Percentiles rank a stretch among this genome's conserved stretches.
Evolutionary conservation across 2,797 vertebrate species (phyloP).

Genomic region (Taeniopygia guttata): DNA sequence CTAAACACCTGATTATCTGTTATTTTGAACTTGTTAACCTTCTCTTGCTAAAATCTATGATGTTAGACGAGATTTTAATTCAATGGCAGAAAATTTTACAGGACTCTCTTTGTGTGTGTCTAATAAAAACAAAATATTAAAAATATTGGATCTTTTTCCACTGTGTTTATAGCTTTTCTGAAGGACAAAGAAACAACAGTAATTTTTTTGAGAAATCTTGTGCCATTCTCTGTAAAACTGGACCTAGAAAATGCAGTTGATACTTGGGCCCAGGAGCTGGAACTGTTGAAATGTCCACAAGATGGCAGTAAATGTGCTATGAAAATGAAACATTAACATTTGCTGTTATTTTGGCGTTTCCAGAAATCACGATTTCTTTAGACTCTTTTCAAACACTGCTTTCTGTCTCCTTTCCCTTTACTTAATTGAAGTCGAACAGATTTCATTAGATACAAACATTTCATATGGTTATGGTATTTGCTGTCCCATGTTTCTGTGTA

Average conservation of each 20-base stretch:
- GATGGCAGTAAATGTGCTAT: constrained; percentile 59
- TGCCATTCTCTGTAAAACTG: not conserved
- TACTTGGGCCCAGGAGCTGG: not conserved
- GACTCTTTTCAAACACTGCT: not conserved
- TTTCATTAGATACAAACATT: not conserved
- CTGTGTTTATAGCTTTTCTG: not conserved
- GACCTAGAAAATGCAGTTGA: not conserved
- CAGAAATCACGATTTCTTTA: not conserved
- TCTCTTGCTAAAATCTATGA: not conserved
- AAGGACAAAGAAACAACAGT: not conserved
- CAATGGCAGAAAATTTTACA: not conserved
- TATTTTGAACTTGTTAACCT: not conserved
- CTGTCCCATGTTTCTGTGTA: not conserved
- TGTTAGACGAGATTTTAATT: not conserved
- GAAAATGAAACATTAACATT: not conserved
- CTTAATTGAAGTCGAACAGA: not conserved
- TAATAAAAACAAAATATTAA: not conserved
- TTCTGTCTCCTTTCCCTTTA: not conserved
- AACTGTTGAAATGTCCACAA: constrained; percentile 31
- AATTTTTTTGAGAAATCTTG: not conserved
- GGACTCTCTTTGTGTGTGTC: too few species aligned
- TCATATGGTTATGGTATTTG: not conserved
- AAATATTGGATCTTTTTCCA: not conserved
- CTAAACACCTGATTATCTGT: not conserved
- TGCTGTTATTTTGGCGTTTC: not conserved